Evolutionary conservation across 2,888 invertebrate species (phyloP).

Genomic region (Desoria tigrina): DNA sequence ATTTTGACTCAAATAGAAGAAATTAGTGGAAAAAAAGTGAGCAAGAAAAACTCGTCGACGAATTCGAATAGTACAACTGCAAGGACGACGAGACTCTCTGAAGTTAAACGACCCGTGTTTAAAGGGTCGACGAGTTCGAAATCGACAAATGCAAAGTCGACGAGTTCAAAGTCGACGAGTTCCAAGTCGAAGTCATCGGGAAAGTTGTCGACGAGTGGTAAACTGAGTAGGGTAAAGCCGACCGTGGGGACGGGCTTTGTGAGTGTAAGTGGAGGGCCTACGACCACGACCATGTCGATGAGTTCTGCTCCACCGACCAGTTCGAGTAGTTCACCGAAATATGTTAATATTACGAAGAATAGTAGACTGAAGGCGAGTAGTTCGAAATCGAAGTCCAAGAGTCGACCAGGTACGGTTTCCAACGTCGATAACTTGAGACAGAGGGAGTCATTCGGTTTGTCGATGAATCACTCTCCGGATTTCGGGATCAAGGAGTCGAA

Average conservation of each 20-base stretch:
- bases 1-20: too few species aligned
- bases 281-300: too few species aligned
- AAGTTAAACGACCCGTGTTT: neutral
- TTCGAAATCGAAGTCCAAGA: neutral
- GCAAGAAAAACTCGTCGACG: too few species aligned
- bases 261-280: too few species aligned
- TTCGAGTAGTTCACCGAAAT: slow-evolving; percentile 24
- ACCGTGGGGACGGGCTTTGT: too few species aligned
- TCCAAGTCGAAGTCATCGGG: too few species aligned
- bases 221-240: too few species aligned
- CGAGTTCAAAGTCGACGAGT: neutral
- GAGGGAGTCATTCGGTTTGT: slow-evolving; percentile 30
- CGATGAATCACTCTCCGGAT: slow-evolving; percentile 10
- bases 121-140: neutral
- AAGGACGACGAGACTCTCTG: too few species aligned
- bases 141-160: neutral
- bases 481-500: slow-evolving; percentile 27
- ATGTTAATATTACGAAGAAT: slow-evolving; percentile 16
- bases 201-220: too few species aligned
- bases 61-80: too few species aligned
- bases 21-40: too few species aligned
- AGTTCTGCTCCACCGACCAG: neutral
- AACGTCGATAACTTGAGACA: slow-evolving; percentile 4
- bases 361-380: neutral
- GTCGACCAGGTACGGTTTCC: neutral